A percentile compares a stretch with the other conserved stretches of the same genome.
Conservation (phyloP, 2,797 vertebrate species). For the Ctenopoma multispine region DNA sequence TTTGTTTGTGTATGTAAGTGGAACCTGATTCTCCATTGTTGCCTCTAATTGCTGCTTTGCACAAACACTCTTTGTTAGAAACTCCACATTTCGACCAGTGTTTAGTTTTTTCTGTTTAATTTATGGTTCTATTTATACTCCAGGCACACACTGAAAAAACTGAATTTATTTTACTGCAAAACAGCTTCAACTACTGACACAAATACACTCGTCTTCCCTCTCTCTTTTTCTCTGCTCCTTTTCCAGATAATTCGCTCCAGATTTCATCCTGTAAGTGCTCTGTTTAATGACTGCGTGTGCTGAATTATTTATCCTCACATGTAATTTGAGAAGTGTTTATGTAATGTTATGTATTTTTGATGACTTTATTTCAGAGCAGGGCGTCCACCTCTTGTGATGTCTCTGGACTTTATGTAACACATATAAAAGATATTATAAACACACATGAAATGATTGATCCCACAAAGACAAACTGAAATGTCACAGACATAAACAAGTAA, state of each 20-base stretch:
- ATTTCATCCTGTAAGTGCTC: neutral
- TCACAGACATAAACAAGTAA: too few relatives aligned
- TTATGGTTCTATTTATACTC: slow-evolving; percentile 36
- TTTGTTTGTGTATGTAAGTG: slow-evolving; percentile 28
- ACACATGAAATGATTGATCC: neutral
- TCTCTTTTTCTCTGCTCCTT: neutral
- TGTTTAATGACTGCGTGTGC: neutral
- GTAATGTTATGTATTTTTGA: slow-evolving; percentile 44
- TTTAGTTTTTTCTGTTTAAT: slow-evolving; percentile 50
- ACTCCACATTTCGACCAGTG: slow-evolving; percentile 18
- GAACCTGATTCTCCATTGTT: slow-evolving; percentile 30
- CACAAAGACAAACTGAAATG: too few relatives aligned
- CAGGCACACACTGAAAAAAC: neutral
- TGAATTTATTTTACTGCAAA: neutral
- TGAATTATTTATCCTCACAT: slow-evolving; percentile 26
- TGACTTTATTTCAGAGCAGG: slow-evolving; percentile 1
- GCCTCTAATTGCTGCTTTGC: slow-evolving; percentile 56
- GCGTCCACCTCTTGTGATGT: neutral
- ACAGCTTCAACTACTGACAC: neutral
- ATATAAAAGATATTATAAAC: neutral
- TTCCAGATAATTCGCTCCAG: neutral
- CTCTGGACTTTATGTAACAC: slow-evolving; percentile 16
- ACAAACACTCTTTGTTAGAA: slow-evolving; percentile 45
- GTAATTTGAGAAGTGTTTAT: slow-evolving; percentile 38
- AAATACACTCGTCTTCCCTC: neutral